Conservation (phyloP, 2,797 vertebrate species). For the Tiaroga cobitis region DNA sequence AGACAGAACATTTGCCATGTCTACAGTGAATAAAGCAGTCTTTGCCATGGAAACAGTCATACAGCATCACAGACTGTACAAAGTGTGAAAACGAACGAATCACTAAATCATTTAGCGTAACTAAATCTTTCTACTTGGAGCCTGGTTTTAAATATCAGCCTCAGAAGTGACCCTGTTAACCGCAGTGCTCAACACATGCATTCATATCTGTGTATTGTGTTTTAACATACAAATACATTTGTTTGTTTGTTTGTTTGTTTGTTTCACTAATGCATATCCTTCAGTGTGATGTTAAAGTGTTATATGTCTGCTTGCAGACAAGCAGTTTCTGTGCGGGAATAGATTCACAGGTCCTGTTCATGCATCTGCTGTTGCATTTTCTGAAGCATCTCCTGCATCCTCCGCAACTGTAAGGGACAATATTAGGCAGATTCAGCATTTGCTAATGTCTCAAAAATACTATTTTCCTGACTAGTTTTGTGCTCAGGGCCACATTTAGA, state of each 20-base stretch:
- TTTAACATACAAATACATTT: constrained; percentile 1
- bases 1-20: constrained; percentile 19
- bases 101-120: neutral
- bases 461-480: neutral
- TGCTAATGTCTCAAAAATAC: neutral
- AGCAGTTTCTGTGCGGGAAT: neutral
- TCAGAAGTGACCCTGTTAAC: constrained; percentile 5
- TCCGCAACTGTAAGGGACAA: constrained; percentile 73
- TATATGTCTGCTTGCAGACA: neutral
- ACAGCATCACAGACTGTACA: constrained; percentile 34
- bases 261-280: neutral
- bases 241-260: neutral
- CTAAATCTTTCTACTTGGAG: constrained; percentile 4
- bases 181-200: constrained; percentile 9
- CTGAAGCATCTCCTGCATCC: constrained; percentile 90
- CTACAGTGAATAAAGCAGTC: constrained; percentile 29
- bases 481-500: neutral
- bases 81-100: constrained; percentile 20
- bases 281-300: constrained; percentile 12
- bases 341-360: constrained; percentile 84
- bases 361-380: constrained; percentile 91
- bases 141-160: constrained; percentile 4
- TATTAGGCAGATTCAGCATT: neutral
- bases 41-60: constrained; percentile 19
- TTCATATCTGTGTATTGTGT: constrained; percentile 6